Evolutionary conservation across 2,888 invertebrate species (phyloP), one percentile per base, ranked within the genome.

Genomic region (Scaptomyza cyrtandrae): DNA sequence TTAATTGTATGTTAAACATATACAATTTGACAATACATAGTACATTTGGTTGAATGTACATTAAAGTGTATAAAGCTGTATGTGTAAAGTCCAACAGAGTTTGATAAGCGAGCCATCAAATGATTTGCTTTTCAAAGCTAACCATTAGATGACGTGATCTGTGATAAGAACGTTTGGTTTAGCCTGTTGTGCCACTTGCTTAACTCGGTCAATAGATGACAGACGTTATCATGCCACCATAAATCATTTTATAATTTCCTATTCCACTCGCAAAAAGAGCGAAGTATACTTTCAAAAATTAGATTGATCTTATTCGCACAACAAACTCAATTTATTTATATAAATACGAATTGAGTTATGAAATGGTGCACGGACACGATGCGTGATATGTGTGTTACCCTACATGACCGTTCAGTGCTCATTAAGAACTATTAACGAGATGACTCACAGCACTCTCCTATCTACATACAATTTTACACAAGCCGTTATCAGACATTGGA

Each of bases 141-240:
- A 24, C 33, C 44, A 31, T 35, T 41, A 45, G 13, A 29, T 49
- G 44, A 48, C 27, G 56, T 29, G 59, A 48, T 65, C 46, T 55
- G 39, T 57, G 48, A 65, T 54, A 62, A 43, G 52, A 55, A 44
- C 44, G 11, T 46, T 31, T 52, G 16, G 62, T 11, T 41, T 27
- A 64, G 58, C 31, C 49, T 14, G 24, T 13, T 14, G 19, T 57
- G 57, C n/a, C 45, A 50, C 52, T 60, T 54, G 46, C 48, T 53
- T 68, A 73, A 73, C 75, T 68, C 59, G 63, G 78, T 60, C 54
- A 73, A 41, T 44, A 33, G 69, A 68, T 68, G 50, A 60, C 41
- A 55, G 57, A 48, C 58, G 58, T 64, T 75, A 75, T 78, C 63
- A 16, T 41, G 44, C 33, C 7, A 44, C 52, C 75, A 69, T 75